phyloP scores from a whole-genome alignment of 2,113 vertebrate species.

The Centropus bengalensis region DNA sequence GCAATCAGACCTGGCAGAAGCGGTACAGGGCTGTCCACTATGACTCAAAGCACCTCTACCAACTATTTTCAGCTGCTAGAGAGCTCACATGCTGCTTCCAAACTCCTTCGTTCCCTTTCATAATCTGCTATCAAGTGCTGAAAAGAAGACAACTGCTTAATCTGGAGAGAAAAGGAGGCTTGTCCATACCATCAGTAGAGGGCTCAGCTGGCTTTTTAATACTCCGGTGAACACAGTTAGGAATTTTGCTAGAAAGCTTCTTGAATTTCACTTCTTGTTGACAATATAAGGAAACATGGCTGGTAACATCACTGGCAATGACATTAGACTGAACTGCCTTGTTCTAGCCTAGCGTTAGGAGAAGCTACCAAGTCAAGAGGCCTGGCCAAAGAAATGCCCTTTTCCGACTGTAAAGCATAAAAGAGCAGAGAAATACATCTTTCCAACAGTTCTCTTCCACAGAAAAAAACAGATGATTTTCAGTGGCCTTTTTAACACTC shows the following conservation, averaged over 20 bases:
- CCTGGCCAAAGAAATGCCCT: not conserved
- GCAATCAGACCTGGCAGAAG: slow-evolving; percentile 26
- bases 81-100: not conserved
- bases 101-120: not conserved
- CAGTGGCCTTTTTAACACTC: not conserved
- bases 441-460: not conserved
- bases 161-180: not conserved
- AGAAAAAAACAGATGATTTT: not conserved
- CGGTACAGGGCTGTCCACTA: not conserved
- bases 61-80: slow-evolving; percentile 15
- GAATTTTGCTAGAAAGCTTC: not conserved
- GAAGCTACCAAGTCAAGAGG: not conserved
- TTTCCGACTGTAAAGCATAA: not conserved
- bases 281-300: not conserved
- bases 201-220: not conserved
- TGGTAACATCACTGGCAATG: too few relatives aligned
- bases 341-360: not conserved
- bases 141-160: not conserved
- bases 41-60: not conserved
- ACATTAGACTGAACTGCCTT: not conserved
- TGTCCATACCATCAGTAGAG: not conserved
- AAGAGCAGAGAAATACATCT: not conserved
- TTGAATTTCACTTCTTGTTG: not conserved
- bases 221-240: not conserved
- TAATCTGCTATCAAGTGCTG: not conserved